Percentiles rank a stretch among this genome's conserved stretches.
Evolutionary conservation across 2,888 invertebrate species (phyloP).

Genomic region (Dichetophora obliterata): DNA sequence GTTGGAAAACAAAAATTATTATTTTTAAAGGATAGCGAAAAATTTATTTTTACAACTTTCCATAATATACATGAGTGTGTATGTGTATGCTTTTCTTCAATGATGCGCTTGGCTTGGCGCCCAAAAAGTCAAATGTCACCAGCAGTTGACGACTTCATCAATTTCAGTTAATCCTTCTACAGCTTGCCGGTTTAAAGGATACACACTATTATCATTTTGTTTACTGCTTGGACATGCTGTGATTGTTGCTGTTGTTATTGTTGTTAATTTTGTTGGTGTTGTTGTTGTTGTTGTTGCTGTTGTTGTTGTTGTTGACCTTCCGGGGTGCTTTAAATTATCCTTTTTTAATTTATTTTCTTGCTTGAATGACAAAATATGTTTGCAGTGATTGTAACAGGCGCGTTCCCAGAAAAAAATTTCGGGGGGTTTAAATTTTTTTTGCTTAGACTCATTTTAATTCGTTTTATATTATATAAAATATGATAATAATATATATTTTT

Average conservation of each 20-base stretch:
- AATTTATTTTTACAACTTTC: too few species aligned
- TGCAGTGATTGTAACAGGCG: slow-evolving; percentile 27
- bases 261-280: not conserved
- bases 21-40: too few species aligned
- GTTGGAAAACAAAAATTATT: too few species aligned
- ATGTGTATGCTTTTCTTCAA: not conserved
- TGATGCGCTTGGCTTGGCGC: slow-evolving; percentile 6
- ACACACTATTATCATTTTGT: not conserved
- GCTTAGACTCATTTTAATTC: too few species aligned
- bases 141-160: slow-evolving; percentile 45
- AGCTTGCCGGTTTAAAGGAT: not conserved
- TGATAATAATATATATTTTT: too few species aligned
- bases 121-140: slow-evolving; percentile 40
- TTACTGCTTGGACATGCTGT: not conserved
- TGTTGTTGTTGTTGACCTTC: not conserved
- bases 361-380: slow-evolving; percentile 20
- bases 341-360: not conserved
- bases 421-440: too few species aligned
- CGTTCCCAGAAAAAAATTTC: too few species aligned
- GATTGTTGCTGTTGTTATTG: not conserved
- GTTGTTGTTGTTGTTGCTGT: not conserved
- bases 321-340: not conserved
- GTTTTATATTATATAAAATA: too few species aligned
- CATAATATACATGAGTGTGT: too few species aligned
- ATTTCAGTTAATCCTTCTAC: slow-evolving; percentile 44